A percentile compares a stretch with the other conserved stretches of the same genome.
These are phyloP conservation scores for Melanotaenia pygmaea DNA, from an alignment of 2,797 vertebrate species.

Conservation along the genomic window DNA sequence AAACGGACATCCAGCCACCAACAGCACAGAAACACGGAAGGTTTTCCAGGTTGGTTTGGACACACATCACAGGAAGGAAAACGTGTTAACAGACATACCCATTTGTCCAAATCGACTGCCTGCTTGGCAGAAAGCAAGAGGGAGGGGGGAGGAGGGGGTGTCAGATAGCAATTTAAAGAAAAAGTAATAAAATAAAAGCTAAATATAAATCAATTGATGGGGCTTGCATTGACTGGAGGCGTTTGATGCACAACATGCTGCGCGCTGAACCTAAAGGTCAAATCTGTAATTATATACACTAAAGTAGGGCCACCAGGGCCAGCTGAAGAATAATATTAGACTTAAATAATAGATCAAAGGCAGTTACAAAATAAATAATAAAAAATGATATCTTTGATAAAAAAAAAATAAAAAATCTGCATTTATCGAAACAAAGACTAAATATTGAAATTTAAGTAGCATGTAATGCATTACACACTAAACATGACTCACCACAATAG, in stretches of 20 bases:
- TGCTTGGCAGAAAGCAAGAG: conserved; percentile 77
- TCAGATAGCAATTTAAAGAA: conserved; percentile 62
- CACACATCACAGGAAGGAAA: conserved; percentile 67
- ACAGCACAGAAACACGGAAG: conserved; percentile 66
- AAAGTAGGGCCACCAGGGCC: not conserved
- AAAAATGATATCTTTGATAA: not conserved
- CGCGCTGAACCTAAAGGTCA: not conserved
- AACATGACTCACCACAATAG: too few species aligned
- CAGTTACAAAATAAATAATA: not conserved
- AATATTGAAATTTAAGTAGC: not conserved
- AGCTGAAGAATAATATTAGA: not conserved
- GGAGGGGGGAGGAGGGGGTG: conserved; percentile 59
- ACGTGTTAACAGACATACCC: conserved; percentile 84
- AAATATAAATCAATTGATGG: conserved; percentile 20
- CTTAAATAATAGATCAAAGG: not conserved
- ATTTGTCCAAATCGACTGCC: conserved; percentile 86
- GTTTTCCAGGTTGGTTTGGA: conserved; percentile 52
- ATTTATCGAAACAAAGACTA: not conserved
- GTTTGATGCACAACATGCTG: not conserved
- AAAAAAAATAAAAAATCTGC: not conserved
- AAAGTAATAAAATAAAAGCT: conserved; percentile 38
- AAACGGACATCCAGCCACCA: conserved; percentile 53
- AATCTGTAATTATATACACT: conserved; percentile 2
- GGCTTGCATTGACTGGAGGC: conserved; percentile 5
- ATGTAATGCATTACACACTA: not conserved